A percentile compares a stretch with the other conserved stretches of the same genome.
Evolutionary conservation across 1,140 invertebrate species (phyloP).

Genomic region (Conopomorpha cramerella): DNA sequence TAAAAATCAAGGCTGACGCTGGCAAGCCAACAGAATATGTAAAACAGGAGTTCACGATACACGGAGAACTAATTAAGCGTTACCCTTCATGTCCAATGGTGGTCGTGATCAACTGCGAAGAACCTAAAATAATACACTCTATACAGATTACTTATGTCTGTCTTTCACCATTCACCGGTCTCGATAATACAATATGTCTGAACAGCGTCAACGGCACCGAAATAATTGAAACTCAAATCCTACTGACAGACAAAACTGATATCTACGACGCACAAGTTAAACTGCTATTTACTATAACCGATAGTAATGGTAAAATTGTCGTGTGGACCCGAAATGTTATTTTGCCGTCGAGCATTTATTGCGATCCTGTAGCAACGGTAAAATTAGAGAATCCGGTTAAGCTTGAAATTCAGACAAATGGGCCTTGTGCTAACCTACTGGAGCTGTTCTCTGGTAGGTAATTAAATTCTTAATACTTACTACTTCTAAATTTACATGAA

Average conservation of each 20-base stretch:
- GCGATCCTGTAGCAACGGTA: conserved; percentile 10
- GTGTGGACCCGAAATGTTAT: conserved; percentile 18
- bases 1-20: conserved; percentile 34
- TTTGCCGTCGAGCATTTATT: conserved; percentile 32
- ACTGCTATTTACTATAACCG: conserved; percentile 29
- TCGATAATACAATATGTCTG: conserved; percentile 29
- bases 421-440: conserved; percentile 15
- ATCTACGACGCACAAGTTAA: conserved; percentile 22
- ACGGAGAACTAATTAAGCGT: conserved; percentile 23
- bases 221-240: conserved; percentile 37
- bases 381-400: conserved; percentile 16
- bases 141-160: conserved; percentile 38
- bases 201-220: conserved; percentile 38
- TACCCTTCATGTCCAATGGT: conserved; percentile 38
- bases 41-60: conserved; percentile 15
- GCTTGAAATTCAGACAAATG: conserved; percentile 20
- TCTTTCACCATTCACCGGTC: conserved; percentile 20
- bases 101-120: conserved; percentile 26
- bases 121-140: conserved; percentile 29
- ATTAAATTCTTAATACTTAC: neutral
- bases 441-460: conserved; percentile 37
- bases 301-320: conserved; percentile 25
- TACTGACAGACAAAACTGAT: conserved; percentile 18
- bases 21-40: conserved; percentile 29
- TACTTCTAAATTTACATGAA: no score